Conservation (phyloP, 2,888 invertebrate species). For the Chalcis sispes region DNA sequence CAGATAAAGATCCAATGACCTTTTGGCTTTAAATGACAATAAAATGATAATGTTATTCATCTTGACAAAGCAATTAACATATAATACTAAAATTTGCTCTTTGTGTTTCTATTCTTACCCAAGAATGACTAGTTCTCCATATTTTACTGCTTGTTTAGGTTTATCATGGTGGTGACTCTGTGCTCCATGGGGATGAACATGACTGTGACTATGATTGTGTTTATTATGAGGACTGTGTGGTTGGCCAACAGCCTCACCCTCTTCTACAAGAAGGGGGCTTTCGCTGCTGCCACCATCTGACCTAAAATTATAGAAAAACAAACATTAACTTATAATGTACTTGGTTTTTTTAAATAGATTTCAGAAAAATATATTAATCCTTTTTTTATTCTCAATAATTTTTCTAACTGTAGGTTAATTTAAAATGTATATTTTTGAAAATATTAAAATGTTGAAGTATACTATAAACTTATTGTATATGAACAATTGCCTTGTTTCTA, state of each 20-base stretch:
- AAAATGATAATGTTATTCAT: conserved; percentile 11
- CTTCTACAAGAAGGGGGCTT: conserved; percentile 74
- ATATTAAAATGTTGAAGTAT: too few species aligned
- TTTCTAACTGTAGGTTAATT: too few species aligned
- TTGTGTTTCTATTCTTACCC: conserved; percentile 84
- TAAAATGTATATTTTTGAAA: too few species aligned
- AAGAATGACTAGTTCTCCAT: conserved; percentile 95
- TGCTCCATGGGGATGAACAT: conserved; percentile 67
- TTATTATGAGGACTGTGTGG: conserved; percentile 73
- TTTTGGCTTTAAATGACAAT: conserved; percentile 34
- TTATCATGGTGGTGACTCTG: conserved; percentile 84
- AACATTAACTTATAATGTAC: conserved; percentile 44
- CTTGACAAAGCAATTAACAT: conserved; percentile 20
- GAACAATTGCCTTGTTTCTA: background rate
- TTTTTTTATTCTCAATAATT: too few species aligned
- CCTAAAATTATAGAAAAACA: conserved; percentile 63
- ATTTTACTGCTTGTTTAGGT: conserved; percentile 88
- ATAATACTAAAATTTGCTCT: conserved; percentile 7
- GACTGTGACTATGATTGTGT: conserved; percentile 70
- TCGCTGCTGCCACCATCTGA: conserved; percentile 75
- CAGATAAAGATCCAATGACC: conserved; percentile 53
- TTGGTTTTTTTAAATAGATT: conserved; percentile 27
- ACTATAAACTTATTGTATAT: background rate
- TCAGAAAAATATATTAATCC: conserved; percentile 21
- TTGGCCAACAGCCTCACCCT: conserved; percentile 74